Evolutionary conservation across 2,888 invertebrate species (phyloP), one percentile per base, ranked within the genome.

Genomic region (Schizaphis graminum): DNA sequence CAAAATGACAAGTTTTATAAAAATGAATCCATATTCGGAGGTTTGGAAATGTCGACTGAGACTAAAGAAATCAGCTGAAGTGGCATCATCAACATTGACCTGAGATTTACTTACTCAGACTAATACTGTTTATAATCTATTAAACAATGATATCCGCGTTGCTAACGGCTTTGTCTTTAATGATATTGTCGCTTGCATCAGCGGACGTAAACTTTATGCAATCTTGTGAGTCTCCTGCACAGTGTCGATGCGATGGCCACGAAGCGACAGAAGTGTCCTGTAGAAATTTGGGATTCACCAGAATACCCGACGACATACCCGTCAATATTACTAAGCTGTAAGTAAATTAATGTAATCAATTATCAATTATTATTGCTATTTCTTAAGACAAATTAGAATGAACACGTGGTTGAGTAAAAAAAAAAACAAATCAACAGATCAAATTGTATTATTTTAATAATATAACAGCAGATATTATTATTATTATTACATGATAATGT

Each of bases 21-120:
- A 92, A 49, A 94, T 89, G 89, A 94, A 90, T 94, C 61, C 93
- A 24, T 86, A 93, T 61, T 85, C 35, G 86, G 93, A 90, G 47
- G 90, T 94, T n/a, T 94, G 93, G 93, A 94, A 94, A 26, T 94
- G 93, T 86, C 93, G 93, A n/a, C 49, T 94, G 7, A 85, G 90
- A 86, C 49, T 86, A 21, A 94, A 61, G 21, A 90, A 94, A 24
- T 56, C 16, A 86, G 86, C 61, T 49, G 61, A 90, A 41, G 90
- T 77, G 89, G 90, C 90, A 13, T 94, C 93, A 8, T 94, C 93
- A 35, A 94, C 93, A 35, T 86, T 94, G 49, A 94, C 93, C 85
- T 94, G 93, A 94, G 92, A 88, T 41, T 53, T 53, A 88, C 49
- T 56, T 61, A 85, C 85, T 90, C 90, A 28, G 90, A 47, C 53